Evolutionary conservation across 1,140 invertebrate species (phyloP).

Genomic region (Cyclargus thomasi): DNA sequence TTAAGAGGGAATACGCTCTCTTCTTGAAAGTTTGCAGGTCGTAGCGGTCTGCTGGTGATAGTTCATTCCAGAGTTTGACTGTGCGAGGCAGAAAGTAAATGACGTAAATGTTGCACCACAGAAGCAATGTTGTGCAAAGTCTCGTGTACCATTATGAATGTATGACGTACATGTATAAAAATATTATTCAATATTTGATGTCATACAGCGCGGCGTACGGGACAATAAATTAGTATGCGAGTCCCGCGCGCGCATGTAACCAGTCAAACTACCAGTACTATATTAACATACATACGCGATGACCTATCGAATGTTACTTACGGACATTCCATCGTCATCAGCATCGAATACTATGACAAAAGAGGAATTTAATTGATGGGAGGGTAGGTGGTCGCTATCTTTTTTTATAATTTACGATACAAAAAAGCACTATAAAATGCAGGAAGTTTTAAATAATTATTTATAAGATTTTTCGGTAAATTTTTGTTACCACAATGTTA

Average conservation of each 20-base stretch:
- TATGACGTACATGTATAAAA: not conserved
- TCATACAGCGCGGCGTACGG: not conserved
- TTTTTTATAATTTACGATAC: too few relatives aligned
- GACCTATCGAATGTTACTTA: conserved; percentile 1
- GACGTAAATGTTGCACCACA: too few relatives aligned
- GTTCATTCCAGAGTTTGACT: too few relatives aligned
- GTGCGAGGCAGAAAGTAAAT: too few relatives aligned
- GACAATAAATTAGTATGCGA: not conserved
- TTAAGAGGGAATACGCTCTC: too few relatives aligned
- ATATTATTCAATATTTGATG: not conserved
- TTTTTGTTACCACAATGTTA: too few relatives aligned
- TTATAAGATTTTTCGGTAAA: too few relatives aligned
- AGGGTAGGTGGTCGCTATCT: too few relatives aligned
- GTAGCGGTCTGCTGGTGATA: too few relatives aligned
- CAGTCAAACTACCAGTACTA: not conserved
- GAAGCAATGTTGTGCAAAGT: not conserved
- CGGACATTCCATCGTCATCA: not conserved
- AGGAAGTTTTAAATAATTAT: too few relatives aligned
- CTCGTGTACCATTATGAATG: not conserved
- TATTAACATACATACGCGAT: conserved; percentile 2
- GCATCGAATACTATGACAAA: not conserved
- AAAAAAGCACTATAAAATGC: too few relatives aligned
- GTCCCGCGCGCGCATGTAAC: not conserved
- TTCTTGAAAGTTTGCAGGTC: too few relatives aligned
- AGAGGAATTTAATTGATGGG: not conserved